These are phyloP conservation scores for Teleogryllus occipitalis DNA, from an alignment of 1,140 invertebrate species.

Conservation along the genomic window DNA sequence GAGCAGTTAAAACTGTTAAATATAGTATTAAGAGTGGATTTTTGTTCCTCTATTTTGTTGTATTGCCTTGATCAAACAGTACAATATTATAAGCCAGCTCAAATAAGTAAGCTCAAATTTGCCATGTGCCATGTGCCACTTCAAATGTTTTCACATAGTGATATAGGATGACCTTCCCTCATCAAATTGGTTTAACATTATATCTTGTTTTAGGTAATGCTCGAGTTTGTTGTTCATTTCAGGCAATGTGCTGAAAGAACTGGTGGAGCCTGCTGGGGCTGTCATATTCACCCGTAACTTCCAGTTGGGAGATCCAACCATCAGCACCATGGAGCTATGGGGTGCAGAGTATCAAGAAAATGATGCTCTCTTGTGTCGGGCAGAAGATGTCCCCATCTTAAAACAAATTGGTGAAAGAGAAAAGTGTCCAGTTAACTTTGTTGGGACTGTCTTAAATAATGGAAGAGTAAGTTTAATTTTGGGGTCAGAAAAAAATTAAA, in stretches of 20 bases:
- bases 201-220: too few relatives aligned
- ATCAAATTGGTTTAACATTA: too few relatives aligned
- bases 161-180: too few relatives aligned
- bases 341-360: slow-evolving; percentile 98
- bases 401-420: slow-evolving; percentile 73
- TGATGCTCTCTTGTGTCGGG: slow-evolving; percentile 73
- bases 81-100: too few relatives aligned
- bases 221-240: slow-evolving; percentile 16
- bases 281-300: slow-evolving; percentile 82
- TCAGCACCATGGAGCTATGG: slow-evolving; percentile 90
- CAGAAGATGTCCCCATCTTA: slow-evolving; percentile 54
- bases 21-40: too few relatives aligned
- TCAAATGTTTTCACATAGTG: too few relatives aligned
- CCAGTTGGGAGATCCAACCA: slow-evolving; percentile 87
- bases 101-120: too few relatives aligned
- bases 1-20: too few relatives aligned
- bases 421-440: slow-evolving; percentile 86
- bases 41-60: too few relatives aligned
- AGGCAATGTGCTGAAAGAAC: slow-evolving; percentile 94
- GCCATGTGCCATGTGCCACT: too few relatives aligned
- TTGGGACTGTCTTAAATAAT: slow-evolving; percentile 61
- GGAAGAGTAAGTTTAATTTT: slow-evolving; percentile 9
- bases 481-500: background rate
- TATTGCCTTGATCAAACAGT: too few relatives aligned
- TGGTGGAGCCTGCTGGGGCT: slow-evolving; percentile 89